A percentile compares a stretch with the other conserved stretches of the same genome.
Evolutionary conservation across 2,797 vertebrate species (phyloP).

Genomic region (Semotilus atromaculatus): DNA sequence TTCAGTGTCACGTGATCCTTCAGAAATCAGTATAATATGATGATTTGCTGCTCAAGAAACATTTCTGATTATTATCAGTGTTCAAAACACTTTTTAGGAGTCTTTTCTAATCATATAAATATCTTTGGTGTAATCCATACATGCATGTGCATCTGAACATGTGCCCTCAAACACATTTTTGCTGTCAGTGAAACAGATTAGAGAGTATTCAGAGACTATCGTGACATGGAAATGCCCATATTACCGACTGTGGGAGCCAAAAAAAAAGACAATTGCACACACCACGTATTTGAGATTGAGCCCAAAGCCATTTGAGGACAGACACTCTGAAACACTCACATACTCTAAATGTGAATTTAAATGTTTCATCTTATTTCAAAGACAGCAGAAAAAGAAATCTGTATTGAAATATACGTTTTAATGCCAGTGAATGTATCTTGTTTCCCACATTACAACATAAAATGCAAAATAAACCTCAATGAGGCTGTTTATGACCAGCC

Average conservation of each 20-base stretch:
- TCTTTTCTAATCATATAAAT: neutral
- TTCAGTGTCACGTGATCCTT: neutral
- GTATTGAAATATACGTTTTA: neutral
- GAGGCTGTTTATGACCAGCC: neutral
- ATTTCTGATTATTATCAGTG: neutral
- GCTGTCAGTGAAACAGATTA: slow-evolving; percentile 63
- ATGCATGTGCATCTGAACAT: neutral
- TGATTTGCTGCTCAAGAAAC: neutral
- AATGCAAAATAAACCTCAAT: neutral
- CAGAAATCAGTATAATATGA: too few species aligned
- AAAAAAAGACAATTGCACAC: slow-evolving; percentile 43
- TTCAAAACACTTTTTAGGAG: neutral
- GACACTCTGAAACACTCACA: slow-evolving; percentile 19
- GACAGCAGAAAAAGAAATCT: neutral
- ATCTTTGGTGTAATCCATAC: too few species aligned
- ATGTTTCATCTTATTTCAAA: too few species aligned
- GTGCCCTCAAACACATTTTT: slow-evolving; percentile 2
- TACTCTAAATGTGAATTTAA: neutral
- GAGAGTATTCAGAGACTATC: slow-evolving; percentile 57
- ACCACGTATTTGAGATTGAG: slow-evolving; percentile 21
- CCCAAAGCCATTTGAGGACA: slow-evolving; percentile 46
- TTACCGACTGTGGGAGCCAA: slow-evolving; percentile 54
- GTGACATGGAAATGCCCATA: slow-evolving; percentile 57
- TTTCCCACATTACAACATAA: neutral
- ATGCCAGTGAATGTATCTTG: neutral